Base-by-base conservation (phyloP, 2,113 vertebrate species). In the Mystacornis crossleyi region DNA sequence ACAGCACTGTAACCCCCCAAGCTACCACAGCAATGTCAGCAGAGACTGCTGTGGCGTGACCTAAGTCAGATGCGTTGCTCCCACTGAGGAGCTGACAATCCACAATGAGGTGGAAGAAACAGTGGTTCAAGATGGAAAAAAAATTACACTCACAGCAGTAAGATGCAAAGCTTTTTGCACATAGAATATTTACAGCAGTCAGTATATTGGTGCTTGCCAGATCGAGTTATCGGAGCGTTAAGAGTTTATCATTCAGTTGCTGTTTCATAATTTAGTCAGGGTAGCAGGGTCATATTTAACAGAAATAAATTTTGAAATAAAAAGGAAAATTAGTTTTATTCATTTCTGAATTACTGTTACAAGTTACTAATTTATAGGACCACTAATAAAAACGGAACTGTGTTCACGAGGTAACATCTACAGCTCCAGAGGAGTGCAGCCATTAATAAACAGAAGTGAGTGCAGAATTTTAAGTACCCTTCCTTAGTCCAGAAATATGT, bases 381-480 rank as follows among this genome's bases (percentile, higher is more conserved):
- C 24, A 79, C 73, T 81, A 96, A 94, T 96, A 94, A 95, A 93
- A 95, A 8, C 73, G 81, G 87, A 94, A 73, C 29, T 72, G 79
- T 87, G 14, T 84, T 97, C 82, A 73, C 85, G 72, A 72, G 58
- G 87, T 77, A 94, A 77, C 89, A 78, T 86, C 82, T 71, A 69
- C 55, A 64, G 75, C 34, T 87, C 74, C 72, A 69, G 57, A 95
- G 88, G 57, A 48, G 21, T n/a, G 65, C 3, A 17, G 78, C 51
- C 86, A 80, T 97, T 96, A 96, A 97, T 86, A 95, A 87, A 87
- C 48, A 85, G 54, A 93, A 93, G 20, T 21, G 79, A 95, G 48
- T 54, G 70, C 80, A 93, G 93, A 92, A 89, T 91, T 91, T 96
- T 96, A 96, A 96, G 83, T 93, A 93, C 74, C 77, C 10, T 97